Evolutionary conservation across 2,888 invertebrate species (phyloP).

Genomic region (Lycia hirtaria): DNA sequence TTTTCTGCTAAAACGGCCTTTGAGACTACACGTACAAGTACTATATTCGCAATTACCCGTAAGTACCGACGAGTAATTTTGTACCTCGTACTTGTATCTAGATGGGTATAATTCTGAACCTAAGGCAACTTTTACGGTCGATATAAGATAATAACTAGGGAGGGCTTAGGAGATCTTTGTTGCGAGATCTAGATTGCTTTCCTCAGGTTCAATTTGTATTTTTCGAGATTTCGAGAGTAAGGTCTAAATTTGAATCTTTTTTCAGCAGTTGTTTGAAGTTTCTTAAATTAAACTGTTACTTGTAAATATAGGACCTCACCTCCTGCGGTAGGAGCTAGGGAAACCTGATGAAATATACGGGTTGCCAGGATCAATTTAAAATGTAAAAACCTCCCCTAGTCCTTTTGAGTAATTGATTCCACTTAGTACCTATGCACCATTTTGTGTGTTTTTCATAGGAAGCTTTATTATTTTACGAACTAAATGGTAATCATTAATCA

Average conservation of each 20-base stretch:
- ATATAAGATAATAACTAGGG: constrained; percentile 25
- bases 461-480: no score
- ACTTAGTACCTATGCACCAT: no score
- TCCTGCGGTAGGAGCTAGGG: no score
- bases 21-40: not conserved
- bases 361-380: no score
- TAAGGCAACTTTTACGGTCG: constrained; percentile 23
- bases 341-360: no score
- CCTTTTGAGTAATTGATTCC: no score
- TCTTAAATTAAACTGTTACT: no score
- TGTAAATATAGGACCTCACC: no score
- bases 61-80: constrained; percentile 12
- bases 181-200: constrained; percentile 24
- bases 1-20: constrained; percentile 1
- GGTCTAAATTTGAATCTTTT: not conserved
- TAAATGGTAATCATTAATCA: no score
- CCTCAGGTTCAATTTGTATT: constrained; percentile 8
- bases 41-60: constrained; percentile 10
- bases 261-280: not conserved
- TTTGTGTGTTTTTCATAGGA: no score
- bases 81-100: constrained; percentile 14
- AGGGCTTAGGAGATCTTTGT: constrained; percentile 14
- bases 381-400: no score
- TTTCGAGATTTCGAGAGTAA: not conserved
- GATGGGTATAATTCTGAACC: constrained; percentile 15